Evolutionary conservation across 2,888 invertebrate genomes (phyloP).

Genomic region (Abrostola tripartita): DNA sequence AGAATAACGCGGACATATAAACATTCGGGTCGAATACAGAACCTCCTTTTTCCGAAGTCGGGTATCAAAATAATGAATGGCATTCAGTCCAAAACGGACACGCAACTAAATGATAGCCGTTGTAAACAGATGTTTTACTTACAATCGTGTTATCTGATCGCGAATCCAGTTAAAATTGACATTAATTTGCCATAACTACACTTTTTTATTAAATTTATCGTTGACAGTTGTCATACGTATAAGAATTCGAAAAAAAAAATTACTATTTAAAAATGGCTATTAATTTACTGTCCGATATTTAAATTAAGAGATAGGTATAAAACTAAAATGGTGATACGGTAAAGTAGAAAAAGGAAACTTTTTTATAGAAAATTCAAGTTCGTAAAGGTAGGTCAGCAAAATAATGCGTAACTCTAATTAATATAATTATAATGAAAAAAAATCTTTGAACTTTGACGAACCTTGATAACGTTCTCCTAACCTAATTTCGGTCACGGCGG

Average conservation of each 20-base stretch:
- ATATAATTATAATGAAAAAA: no score
- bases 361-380: no score
- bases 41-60: background rate
- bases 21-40: no score
- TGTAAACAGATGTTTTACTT: conserved; percentile 30
- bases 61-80: conserved; percentile 19
- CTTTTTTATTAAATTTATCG: conserved; percentile 7
- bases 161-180: conserved; percentile 7
- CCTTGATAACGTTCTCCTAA: no score
- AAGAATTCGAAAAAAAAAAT: background rate
- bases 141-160: conserved; percentile 34
- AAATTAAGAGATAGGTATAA: no score
- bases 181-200: conserved; percentile 8
- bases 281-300: background rate
- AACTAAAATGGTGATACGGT: no score
- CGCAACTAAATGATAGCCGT: conserved; percentile 22
- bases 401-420: no score
- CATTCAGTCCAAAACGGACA: background rate
- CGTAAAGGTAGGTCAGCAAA: no score
- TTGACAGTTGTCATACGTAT: background rate
- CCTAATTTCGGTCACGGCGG: no score
- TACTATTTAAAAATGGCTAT: background rate
- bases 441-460: no score
- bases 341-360: no score
- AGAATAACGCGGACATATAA: no score